phyloP scores from a whole-genome alignment of 1,140 invertebrate genomes.

The Drosophila mojavensis region DNA sequence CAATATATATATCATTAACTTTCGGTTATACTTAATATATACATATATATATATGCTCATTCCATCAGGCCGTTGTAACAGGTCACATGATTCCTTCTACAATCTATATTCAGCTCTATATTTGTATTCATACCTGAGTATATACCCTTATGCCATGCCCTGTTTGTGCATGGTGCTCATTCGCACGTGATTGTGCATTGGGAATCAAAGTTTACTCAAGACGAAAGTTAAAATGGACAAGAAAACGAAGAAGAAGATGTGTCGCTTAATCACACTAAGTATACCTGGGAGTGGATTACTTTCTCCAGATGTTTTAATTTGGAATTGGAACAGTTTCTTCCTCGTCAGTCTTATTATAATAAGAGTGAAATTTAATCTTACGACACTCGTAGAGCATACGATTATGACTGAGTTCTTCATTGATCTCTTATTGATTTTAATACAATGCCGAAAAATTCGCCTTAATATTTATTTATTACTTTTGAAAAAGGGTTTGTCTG shows the following conservation, averaged over 20 bases:
- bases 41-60: too few relatives aligned
- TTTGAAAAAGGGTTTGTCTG: constrained; percentile 12
- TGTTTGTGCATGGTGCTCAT: not conserved
- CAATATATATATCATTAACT: too few relatives aligned
- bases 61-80: too few relatives aligned
- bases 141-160: not conserved
- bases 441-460: not conserved
- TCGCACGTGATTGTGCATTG: constrained; percentile 13
- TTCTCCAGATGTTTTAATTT: constrained; percentile 4
- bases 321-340: not conserved
- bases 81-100: too few relatives aligned
- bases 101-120: not conserved
- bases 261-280: constrained; percentile 2
- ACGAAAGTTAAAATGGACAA: not conserved
- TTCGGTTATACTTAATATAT: too few relatives aligned
- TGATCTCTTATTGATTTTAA: not conserved
- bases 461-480: not conserved
- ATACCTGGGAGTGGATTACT: not conserved
- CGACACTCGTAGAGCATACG: too few relatives aligned
- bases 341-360: too few relatives aligned
- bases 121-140: not conserved
- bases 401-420: too few relatives aligned
- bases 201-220: constrained; percentile 3
- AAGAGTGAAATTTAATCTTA: too few relatives aligned
- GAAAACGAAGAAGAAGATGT: not conserved